Evolutionary conservation across 2,797 vertebrate genomes (phyloP).

Genomic region (Enteromius thamalakanensis): DNA sequence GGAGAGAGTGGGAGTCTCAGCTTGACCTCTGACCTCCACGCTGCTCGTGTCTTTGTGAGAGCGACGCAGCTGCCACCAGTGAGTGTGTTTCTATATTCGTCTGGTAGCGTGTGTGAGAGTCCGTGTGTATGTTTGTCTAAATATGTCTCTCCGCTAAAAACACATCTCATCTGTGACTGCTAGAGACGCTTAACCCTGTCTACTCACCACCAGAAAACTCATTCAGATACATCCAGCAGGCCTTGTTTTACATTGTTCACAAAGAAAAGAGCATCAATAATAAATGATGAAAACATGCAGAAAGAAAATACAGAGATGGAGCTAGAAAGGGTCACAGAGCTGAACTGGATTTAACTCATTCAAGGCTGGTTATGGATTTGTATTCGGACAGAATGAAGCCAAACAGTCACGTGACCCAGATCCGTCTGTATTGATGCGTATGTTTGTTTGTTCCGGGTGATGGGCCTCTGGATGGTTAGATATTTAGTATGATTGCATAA

Average conservation of each 20-base stretch:
- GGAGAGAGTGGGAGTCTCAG: constrained; percentile 24
- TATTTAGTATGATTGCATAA: constrained; percentile 42
- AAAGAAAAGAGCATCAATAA: neutral
- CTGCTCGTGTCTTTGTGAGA: constrained; percentile 29
- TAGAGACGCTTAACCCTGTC: neutral
- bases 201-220: neutral
- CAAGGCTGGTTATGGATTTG: constrained; percentile 42
- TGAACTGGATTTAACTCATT: constrained; percentile 56
- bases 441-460: constrained; percentile 28
- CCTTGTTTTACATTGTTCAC: neutral
- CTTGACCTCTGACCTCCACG: constrained; percentile 46
- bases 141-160: constrained; percentile 17
- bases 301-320: neutral
- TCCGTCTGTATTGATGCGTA: constrained; percentile 19
- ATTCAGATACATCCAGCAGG: neutral
- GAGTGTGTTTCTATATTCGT: constrained; percentile 4
- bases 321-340: neutral
- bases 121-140: constrained; percentile 10
- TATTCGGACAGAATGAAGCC: constrained; percentile 47
- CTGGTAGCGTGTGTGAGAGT: constrained; percentile 19
- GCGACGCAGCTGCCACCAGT: constrained; percentile 49
- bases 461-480: neutral
- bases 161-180: constrained; percentile 19
- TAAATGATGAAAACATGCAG: neutral
- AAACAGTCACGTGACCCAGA: constrained; percentile 51